These are phyloP conservation scores for Lepus americanus DNA, from an alignment of 2,113 vertebrate genomes.

Conservation along the genomic window DNA sequence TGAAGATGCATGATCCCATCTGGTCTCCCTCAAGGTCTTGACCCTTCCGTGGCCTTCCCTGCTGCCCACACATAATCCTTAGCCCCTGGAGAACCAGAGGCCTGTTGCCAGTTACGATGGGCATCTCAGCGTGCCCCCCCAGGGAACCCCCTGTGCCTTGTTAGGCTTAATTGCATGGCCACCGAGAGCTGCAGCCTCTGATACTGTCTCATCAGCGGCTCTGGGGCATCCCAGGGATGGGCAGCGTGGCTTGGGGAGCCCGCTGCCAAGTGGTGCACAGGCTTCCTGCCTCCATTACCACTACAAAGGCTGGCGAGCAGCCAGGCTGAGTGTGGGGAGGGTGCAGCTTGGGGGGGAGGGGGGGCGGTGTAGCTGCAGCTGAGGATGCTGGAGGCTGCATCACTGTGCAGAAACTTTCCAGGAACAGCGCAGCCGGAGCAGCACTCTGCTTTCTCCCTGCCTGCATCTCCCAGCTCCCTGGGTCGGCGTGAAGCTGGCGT, in stretches of 20 bases:
- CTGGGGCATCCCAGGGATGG: constrained; percentile 29
- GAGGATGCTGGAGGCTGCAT: not conserved
- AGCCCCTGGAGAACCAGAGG: constrained; percentile 40
- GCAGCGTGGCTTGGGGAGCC: not conserved
- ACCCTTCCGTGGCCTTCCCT: constrained; percentile 55
- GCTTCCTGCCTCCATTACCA: not conserved
- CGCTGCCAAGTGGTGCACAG: rapidly evolving
- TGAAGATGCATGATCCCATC: constrained; percentile 58
- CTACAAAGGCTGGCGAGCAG: not conserved
- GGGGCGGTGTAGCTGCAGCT: not conserved
- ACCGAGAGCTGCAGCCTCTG: constrained; percentile 28
- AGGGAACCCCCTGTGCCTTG: constrained; percentile 54
- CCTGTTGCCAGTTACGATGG: constrained; percentile 64
- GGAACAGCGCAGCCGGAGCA: not conserved
- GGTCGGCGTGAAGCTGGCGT: rapidly evolving
- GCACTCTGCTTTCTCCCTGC: not conserved
- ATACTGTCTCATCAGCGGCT: not conserved
- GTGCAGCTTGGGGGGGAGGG: no score
- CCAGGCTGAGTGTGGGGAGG: not conserved
- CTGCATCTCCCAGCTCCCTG: not conserved
- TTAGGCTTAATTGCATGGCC: constrained; percentile 75
- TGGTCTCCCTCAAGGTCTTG: constrained; percentile 64
- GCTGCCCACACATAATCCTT: constrained; percentile 55
- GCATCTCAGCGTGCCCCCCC: constrained; percentile 4
- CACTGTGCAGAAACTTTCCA: not conserved